Evolutionary conservation across 2,888 invertebrate species (phyloP), one percentile per base, ranked within the genome.

Genomic region (Philhelius pedissequus): DNA sequence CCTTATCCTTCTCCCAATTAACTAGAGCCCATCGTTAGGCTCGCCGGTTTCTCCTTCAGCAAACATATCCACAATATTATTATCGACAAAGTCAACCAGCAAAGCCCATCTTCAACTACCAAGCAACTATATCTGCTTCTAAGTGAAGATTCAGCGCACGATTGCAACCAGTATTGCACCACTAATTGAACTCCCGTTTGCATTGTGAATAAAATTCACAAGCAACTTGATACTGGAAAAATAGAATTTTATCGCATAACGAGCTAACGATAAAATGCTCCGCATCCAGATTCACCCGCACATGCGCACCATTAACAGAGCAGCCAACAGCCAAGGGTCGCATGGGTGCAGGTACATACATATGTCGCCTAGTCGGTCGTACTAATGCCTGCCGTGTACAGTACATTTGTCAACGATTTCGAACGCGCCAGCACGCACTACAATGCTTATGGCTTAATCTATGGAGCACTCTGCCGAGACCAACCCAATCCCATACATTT

Each of bases 201-300:
- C 62, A 73, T 60, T 60, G 71, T 32, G 30, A 45, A 62, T 56
- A 20, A 48, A 7, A 43, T n/a, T n/a, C 62, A 64, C 32, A 45
- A 18, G 25, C 11, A 0, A 9, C 9, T 11, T 4, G 22, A 60
- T 38, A 27, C 11, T 4, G 15, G 40, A 8, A 38, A 32, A 68
- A 69, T 50, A 69, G 79, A 79, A 79, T 84, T 75, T 84, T 77
- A 86, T 86, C 86, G 73, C 69, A 77, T 77, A 81, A 73, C 52
- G 76, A 86, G 83, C 64, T 69, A 74, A 73, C 60, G 69, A 76
- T 73, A 80, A 80, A 76, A 71, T 56, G 80, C 60, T 56, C 70
- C 66, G 45, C 62, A 71, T 68, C 66, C 70, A 52, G 62, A 70
- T 64, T 74, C 75, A 69, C 76, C 75, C 79, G 71, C 80, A 76